These are phyloP conservation scores for Tinamus guttatus DNA, from an alignment of 2,113 vertebrate genomes.

Conservation along the genomic window DNA sequence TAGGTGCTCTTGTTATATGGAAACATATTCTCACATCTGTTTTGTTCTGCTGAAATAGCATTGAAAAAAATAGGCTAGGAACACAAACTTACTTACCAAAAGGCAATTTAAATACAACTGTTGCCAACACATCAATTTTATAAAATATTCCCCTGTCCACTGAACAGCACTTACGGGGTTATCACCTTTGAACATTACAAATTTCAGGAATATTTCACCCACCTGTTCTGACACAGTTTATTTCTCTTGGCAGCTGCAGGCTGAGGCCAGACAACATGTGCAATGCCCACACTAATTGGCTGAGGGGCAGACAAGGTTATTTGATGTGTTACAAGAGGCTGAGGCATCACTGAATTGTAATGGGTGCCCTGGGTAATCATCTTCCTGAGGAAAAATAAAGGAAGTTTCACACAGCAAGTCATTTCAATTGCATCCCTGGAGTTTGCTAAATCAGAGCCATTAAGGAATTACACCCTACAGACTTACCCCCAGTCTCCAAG, in stretches of 20 bases:
- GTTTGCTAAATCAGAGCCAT: neutral
- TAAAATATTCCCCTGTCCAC: neutral
- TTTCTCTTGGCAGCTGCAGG: slow-evolving; percentile 91
- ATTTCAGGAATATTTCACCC: slow-evolving; percentile 19
- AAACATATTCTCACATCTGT: slow-evolving; percentile 46
- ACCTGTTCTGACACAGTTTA: slow-evolving; percentile 94
- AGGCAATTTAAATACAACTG: slow-evolving; percentile 29
- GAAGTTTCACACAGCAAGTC: neutral
- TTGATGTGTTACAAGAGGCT: slow-evolving; percentile 94
- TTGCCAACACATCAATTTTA: slow-evolving; percentile 5
- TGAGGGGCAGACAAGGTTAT: slow-evolving; percentile 95
- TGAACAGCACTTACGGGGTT: neutral
- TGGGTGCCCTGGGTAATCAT: slow-evolving; percentile 92
- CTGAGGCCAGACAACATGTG: slow-evolving; percentile 97
- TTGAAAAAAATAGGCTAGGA: slow-evolving; percentile 48
- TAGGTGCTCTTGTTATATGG: neutral
- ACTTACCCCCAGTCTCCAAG: slow-evolving; percentile 96
- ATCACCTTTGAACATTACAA: neutral
- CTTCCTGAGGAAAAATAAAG: slow-evolving; percentile 84
- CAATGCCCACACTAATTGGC: slow-evolving; percentile 96
- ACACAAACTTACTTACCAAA: slow-evolving; percentile 12
- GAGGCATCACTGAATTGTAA: slow-evolving; percentile 93
- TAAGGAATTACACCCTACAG: neutral
- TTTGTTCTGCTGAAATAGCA: slow-evolving; percentile 55
- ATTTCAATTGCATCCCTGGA: neutral